Percentiles rank a stretch among this genome's conserved stretches.
Conservation (phyloP, 2,888 invertebrate genomes). For the Plebejus anna region DNA sequence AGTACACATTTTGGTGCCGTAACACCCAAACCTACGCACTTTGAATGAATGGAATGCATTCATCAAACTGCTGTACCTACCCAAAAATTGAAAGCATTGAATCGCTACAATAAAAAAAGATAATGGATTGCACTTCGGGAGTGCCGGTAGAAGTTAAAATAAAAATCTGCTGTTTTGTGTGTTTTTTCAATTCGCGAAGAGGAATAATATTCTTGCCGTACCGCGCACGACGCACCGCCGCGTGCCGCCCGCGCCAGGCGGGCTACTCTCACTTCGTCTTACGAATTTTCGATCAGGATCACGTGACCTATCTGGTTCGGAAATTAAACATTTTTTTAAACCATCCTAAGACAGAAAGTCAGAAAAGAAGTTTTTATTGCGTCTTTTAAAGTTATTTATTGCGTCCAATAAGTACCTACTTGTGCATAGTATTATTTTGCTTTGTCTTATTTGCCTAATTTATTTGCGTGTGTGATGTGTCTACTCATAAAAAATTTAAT, state of each 20-base stretch:
- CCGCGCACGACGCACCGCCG: too few relatives aligned
- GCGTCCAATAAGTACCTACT: too few relatives aligned
- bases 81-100: neutral
- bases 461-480: neutral
- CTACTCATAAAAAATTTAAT: neutral
- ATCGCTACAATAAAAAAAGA: neutral
- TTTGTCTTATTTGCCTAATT: neutral
- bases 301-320: too few relatives aligned
- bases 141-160: neutral
- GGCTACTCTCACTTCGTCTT: too few relatives aligned
- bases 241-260: too few relatives aligned
- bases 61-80: conserved; percentile 29
- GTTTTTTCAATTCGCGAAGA: neutral
- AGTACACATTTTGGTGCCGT: conserved; percentile 53
- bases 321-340: too few relatives aligned
- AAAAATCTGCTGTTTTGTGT: neutral
- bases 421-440: neutral
- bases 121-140: neutral
- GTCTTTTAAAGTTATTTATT: too few relatives aligned
- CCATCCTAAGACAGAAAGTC: too few relatives aligned
- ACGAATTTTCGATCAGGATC: too few relatives aligned
- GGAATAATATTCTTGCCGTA: too few relatives aligned
- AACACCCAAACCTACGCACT: conserved; percentile 54
- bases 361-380: too few relatives aligned
- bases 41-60: conserved; percentile 41